A percentile compares a stretch with the other conserved stretches of the same genome.
phyloP scores from a whole-genome alignment of 2,888 invertebrate species.

The Electrophaes corylata region DNA sequence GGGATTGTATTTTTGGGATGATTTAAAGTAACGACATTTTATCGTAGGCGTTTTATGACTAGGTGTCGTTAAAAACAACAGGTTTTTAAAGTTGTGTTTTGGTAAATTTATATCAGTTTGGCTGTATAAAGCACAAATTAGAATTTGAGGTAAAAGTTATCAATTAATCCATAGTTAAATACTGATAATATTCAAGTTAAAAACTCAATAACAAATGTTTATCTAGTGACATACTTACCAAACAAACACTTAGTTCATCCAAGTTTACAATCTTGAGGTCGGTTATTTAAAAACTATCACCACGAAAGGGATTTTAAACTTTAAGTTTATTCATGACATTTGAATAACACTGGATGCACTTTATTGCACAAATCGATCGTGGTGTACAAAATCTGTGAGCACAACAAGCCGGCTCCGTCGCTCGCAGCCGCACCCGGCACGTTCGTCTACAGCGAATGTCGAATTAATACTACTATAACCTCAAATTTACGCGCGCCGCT shows the following conservation, averaged over 20 bases:
- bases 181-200: conserved; percentile 24
- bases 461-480: conserved; percentile 82
- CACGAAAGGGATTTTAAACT: conserved; percentile 24
- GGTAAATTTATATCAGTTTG: no score
- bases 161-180: conserved; percentile 9
- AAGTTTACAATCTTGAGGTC: conserved; percentile 44
- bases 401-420: conserved; percentile 44
- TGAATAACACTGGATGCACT: conserved; percentile 62
- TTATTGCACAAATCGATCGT: conserved; percentile 70
- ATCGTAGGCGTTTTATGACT: not conserved
- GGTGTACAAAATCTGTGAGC: conserved; percentile 56
- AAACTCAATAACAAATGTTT: conserved; percentile 32
- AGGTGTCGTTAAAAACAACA: no score
- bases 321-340: conserved; percentile 18
- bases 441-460: conserved; percentile 69
- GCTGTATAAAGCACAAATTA: not conserved
- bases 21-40: not conserved
- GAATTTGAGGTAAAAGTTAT: not conserved
- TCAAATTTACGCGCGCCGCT: conserved; percentile 78
- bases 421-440: conserved; percentile 45
- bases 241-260: conserved; percentile 52
- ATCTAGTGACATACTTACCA: conserved; percentile 46
- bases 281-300: conserved; percentile 49
- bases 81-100: no score
- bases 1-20: conserved; percentile 1